Evolutionary conservation across 2,888 invertebrate species (phyloP), one percentile per base, ranked within the genome.

Genomic region (Argyra leucocephala): DNA sequence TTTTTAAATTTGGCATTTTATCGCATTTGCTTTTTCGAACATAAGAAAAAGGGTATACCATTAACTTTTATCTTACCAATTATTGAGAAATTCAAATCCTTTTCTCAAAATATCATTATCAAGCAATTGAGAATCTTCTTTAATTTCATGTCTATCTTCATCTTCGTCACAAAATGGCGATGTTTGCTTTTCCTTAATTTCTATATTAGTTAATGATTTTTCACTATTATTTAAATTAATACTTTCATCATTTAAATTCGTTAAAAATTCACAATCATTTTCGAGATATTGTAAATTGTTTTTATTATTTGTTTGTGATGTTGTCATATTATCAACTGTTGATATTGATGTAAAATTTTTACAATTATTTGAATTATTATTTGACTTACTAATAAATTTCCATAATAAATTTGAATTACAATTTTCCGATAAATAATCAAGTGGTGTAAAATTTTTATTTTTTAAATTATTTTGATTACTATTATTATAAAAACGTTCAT

Each of bases 61-160:
- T 9, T 21, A 57, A 6, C 24, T n/a, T 57, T 57, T 24, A 18
- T 36, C 62, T 72, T 72, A 75, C 75, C 74, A 75, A 66, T 75
- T 75, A 66, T 74, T 74, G n/a, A 75, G 71, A 70, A 75, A 75
- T 67, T 75, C 75, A 68, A 75, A 75, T 62, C 74, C 74, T 48
- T 72, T 74, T 26, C 71, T 69, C 22, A 74, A 65, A 64, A 70
- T 71, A 37, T 70, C 69, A 62, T 72, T 73, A 10, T 72, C 67
- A 36, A 74, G 67, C 61, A 73, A 64, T 61, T 72, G 71, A 5
- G 72, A 69, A 66, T 74, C 72, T 65, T 73, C 73, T 48, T 73
- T 72, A 15, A 63, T 61, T 9, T 66, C 24, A 61, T 61, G 21
- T 37, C 71, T 70, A 21, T 73, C 72, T 61, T 66, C 66, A 22